Conservation (phyloP, 2,888 invertebrate genomes). For the Caenorhabditis panamensis region DNA sequence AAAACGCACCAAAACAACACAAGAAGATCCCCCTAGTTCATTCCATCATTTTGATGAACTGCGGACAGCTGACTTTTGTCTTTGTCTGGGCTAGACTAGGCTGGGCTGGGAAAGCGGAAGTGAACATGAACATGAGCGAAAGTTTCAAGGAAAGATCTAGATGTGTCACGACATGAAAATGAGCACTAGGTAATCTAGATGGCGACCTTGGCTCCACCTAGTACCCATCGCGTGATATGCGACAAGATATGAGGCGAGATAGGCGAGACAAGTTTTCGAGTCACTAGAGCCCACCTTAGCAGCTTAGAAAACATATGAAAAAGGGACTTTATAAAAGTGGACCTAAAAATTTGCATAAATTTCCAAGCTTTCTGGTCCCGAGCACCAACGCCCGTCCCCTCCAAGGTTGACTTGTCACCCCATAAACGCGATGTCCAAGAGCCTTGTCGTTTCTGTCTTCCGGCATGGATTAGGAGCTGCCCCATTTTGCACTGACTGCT, state of each 20-base stretch:
- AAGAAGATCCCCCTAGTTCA: neutral
- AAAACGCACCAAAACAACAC: neutral
- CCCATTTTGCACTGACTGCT: conserved; percentile 25
- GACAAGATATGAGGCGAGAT: neutral
- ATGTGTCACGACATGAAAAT: no score
- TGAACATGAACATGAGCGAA: no score
- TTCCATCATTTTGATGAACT: conserved; percentile 2
- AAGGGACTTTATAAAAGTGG: no score
- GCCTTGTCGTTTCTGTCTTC: conserved; percentile 14
- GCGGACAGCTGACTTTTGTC: neutral
- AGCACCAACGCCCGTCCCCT: no score
- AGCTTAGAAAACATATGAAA: neutral
- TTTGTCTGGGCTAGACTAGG: no score
- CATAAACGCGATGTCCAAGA: conserved; percentile 33
- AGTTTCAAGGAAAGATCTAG: no score
- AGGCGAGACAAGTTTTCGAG: neutral
- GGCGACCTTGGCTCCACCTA: no score
- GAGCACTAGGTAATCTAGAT: conserved; percentile 28
- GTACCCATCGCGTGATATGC: conserved; percentile 25
- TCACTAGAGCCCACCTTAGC: no score
- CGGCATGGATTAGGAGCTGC: conserved; percentile 27
- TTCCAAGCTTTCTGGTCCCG: conserved; percentile 6
- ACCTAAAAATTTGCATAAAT: conserved; percentile 40
- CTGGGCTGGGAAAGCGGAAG: neutral
- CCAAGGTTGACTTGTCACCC: conserved; percentile 35